phyloP scores from a whole-genome alignment of 2,797 vertebrate genomes.

The Poeciliopsis infans region DNA sequence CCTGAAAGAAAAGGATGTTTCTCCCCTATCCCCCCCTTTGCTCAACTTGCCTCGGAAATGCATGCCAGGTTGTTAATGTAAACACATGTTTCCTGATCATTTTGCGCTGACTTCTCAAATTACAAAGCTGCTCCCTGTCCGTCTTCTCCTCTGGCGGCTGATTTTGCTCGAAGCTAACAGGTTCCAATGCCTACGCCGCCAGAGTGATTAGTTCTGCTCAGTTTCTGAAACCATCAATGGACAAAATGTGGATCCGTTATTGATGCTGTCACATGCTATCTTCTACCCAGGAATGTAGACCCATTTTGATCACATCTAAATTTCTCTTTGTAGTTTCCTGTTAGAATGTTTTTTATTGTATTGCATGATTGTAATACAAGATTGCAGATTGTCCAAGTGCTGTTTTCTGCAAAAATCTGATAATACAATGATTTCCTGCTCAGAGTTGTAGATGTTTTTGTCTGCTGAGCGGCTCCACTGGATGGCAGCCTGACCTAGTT shows the following conservation, averaged over 20 bases:
- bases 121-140: slow-evolving; percentile 17
- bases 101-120: slow-evolving; percentile 30
- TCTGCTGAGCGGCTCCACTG: not conserved
- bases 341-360: not conserved
- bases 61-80: not conserved
- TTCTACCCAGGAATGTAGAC: slow-evolving; percentile 11
- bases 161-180: slow-evolving; percentile 39
- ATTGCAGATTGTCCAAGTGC: not conserved
- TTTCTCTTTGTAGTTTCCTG: not conserved
- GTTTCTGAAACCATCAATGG: slow-evolving; percentile 35
- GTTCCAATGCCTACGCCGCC: slow-evolving; percentile 33
- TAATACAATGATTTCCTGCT: not conserved
- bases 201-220: slow-evolving; percentile 46
- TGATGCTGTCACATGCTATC: slow-evolving; percentile 56
- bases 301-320: not conserved
- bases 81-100: slow-evolving; percentile 16
- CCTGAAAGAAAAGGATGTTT: slow-evolving; percentile 30
- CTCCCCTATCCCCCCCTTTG: not conserved
- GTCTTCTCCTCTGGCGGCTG: slow-evolving; percentile 17
- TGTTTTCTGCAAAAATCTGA: not conserved
- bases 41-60: not conserved
- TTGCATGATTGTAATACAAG: not conserved
- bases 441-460: not conserved
- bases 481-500: not conserved
- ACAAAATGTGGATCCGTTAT: slow-evolving; percentile 66